Conservation (phyloP, 2,888 invertebrate genomes). For the Pinctada fucata region DNA sequence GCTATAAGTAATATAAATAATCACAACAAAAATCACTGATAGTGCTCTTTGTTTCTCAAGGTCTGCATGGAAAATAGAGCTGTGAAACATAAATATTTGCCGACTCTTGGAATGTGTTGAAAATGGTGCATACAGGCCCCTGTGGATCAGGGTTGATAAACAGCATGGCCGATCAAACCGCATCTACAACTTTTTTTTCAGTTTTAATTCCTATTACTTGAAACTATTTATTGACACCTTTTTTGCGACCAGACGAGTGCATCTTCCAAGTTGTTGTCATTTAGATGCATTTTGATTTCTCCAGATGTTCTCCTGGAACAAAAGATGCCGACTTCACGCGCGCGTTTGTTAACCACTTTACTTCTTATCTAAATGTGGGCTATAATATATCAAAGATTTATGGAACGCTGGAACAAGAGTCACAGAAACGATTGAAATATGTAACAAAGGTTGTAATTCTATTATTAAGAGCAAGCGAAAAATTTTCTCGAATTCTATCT, state of each 20-base stretch:
- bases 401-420: not conserved
- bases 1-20: constrained; percentile 21
- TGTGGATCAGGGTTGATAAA: not conserved
- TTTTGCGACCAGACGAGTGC: no score
- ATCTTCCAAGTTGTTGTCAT: no score
- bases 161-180: no score
- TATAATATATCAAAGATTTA: not conserved
- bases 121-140: constrained; percentile 24
- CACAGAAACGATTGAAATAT: not conserved
- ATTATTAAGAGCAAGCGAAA: not conserved
- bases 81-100: constrained; percentile 27
- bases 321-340: no score
- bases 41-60: constrained; percentile 28
- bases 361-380: not conserved
- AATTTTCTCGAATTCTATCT: not conserved
- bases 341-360: no score
- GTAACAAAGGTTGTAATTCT: not conserved
- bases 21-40: constrained; percentile 22
- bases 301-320: no score
- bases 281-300: no score
- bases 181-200: no score
- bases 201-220: no score
- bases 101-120: constrained; percentile 21
- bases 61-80: constrained; percentile 17
- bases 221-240: no score